Conservation (phyloP, 2,113 vertebrate species). For the Raja brachyura region DNA sequence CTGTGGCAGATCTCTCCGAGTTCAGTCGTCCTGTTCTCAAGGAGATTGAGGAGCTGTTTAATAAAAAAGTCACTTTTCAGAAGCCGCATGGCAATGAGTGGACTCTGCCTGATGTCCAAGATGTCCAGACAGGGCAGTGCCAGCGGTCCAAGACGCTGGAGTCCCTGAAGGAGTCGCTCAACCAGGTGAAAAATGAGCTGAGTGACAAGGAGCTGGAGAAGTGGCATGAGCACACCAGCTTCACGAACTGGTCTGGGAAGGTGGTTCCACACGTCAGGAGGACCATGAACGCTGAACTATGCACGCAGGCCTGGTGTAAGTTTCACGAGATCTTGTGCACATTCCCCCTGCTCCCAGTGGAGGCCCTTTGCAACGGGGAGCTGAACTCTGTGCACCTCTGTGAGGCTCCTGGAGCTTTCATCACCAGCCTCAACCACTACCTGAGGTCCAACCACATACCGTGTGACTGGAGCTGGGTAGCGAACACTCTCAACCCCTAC, state of each 20-base stretch:
- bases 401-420: conserved; percentile 88
- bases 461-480: conserved; percentile 84
- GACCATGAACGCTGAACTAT: conserved; percentile 76
- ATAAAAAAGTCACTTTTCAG: conserved; percentile 64
- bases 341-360: conserved; percentile 66
- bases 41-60: conserved; percentile 70
- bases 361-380: conserved; percentile 62
- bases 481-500: conserved; percentile 84
- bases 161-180: conserved; percentile 73
- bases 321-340: conserved; percentile 81
- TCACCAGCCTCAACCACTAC: conserved; percentile 83
- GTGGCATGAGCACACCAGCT: conserved; percentile 90
- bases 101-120: conserved; percentile 64
- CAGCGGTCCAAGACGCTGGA: conserved; percentile 59
- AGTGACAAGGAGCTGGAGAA: conserved; percentile 83
- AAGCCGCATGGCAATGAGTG: conserved; percentile 65
- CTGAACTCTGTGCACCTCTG: conserved; percentile 83
- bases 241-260: conserved; percentile 82
- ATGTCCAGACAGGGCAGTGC: conserved; percentile 55
- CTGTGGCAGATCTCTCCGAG: conserved; percentile 44
- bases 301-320: conserved; percentile 92
- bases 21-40: conserved; percentile 55
- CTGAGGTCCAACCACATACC: conserved; percentile 65
- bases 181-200: conserved; percentile 80
- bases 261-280: conserved; percentile 71